Evolutionary conservation across 2,888 invertebrate species (phyloP).

Genomic region (Cephalotes varians): DNA sequence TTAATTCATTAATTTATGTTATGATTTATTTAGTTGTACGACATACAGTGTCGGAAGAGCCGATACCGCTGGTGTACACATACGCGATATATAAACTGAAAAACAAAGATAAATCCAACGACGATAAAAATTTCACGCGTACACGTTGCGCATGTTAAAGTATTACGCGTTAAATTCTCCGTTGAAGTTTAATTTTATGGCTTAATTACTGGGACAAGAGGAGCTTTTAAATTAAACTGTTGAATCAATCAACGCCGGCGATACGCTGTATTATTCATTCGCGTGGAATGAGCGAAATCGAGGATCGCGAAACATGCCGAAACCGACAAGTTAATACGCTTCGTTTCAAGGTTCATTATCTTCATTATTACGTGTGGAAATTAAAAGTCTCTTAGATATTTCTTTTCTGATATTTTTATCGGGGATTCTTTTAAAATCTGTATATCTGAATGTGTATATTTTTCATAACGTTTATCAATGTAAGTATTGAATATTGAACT

Average conservation of each 20-base stretch:
- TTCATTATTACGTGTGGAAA: conserved; percentile 33
- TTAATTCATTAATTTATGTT: conserved; percentile 17
- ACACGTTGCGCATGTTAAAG: conserved; percentile 6
- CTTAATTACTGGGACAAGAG: conserved; percentile 44
- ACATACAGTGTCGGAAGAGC: neutral
- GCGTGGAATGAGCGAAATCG: conserved; percentile 37
- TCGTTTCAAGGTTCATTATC: conserved; percentile 47
- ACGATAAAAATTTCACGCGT: conserved; percentile 32
- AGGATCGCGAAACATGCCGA: conserved; percentile 42
- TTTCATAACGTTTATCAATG: neutral
- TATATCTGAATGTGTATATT: neutral
- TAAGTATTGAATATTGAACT: neutral
- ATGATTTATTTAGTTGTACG: neutral
- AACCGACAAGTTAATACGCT: conserved; percentile 48
- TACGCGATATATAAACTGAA: neutral
- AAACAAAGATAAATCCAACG: neutral
- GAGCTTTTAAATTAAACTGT: conserved; percentile 48
- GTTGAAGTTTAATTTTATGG: conserved; percentile 51
- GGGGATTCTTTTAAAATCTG: neutral
- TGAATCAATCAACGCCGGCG: conserved; percentile 49
- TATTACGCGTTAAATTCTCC: conserved; percentile 31
- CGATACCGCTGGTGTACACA: neutral
- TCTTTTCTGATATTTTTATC: neutral
- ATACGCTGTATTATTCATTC: conserved; percentile 44
- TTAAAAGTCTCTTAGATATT: conserved; percentile 19